phyloP scores from a whole-genome alignment of 1,140 invertebrate species.

The Zophobas morio region DNA sequence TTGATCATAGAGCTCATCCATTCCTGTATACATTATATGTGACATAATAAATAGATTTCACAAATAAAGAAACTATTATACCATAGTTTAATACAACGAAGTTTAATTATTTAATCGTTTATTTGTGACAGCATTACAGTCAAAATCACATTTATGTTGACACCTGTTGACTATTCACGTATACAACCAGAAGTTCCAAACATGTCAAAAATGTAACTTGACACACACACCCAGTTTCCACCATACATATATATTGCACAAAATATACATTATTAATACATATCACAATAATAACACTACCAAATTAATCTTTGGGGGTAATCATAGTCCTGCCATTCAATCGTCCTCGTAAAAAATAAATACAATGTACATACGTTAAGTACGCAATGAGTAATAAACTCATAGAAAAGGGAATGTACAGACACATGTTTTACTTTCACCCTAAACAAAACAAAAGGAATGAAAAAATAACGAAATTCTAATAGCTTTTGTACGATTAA shows the following conservation, averaged over 20 bases:
- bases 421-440: conserved; percentile 75
- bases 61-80: not conserved
- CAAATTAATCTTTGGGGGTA: conserved; percentile 93
- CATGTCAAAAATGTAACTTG: too few species aligned
- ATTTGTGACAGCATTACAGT: not conserved
- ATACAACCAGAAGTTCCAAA: too few species aligned
- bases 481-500: conserved; percentile 89
- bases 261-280: too few species aligned
- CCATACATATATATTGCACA: too few species aligned
- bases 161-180: too few species aligned
- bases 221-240: too few species aligned
- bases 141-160: too few species aligned
- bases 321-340: conserved; percentile 85
- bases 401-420: conserved; percentile 72
- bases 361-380: conserved; percentile 86
- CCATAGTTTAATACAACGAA: too few species aligned
- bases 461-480: conserved; percentile 95
- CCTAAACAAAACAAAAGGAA: conserved; percentile 91
- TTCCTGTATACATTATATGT: conserved; percentile 38
- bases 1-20: conserved; percentile 30
- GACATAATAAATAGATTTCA: conserved; percentile 42
- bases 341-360: conserved; percentile 87
- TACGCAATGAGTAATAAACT: conserved; percentile 79
- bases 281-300: conserved; percentile 71
- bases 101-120: not conserved